Percentiles rank a stretch among this genome's conserved stretches.
phyloP scores from a whole-genome alignment of 2,888 invertebrate species.

The Theristus sp. region DNA sequence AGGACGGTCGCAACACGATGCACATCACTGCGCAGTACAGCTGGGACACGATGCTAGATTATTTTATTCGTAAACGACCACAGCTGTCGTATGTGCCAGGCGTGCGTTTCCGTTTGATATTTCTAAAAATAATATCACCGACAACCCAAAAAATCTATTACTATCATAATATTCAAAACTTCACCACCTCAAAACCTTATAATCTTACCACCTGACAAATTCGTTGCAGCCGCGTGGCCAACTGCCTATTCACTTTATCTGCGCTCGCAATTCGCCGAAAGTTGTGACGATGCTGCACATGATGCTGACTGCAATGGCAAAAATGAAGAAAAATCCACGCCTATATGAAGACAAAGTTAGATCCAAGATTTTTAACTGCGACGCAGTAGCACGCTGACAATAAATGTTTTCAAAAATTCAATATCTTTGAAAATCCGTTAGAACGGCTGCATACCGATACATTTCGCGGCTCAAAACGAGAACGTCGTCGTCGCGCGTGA shows the following conservation, averaged over 20 bases:
- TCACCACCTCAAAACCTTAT: not conserved
- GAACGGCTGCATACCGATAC: conserved; percentile 79
- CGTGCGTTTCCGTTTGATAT: conserved; percentile 43
- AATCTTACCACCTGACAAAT: too few species aligned
- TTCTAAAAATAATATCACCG: too few species aligned
- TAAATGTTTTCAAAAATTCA: too few species aligned
- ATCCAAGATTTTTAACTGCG: too few species aligned
- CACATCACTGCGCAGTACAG: conserved; percentile 88
- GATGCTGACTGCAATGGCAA: conserved; percentile 54
- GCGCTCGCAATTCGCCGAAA: conserved; percentile 72
- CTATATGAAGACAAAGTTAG: too few species aligned
- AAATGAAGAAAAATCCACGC: too few species aligned
- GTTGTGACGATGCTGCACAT: conserved; percentile 74
- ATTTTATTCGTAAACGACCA: conserved; percentile 65
- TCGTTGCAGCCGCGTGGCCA: conserved; percentile 61
- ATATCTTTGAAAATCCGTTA: too few species aligned
- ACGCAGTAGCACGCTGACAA: too few species aligned
- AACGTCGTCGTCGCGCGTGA: conserved; percentile 87
- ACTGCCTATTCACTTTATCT: conserved; percentile 82
- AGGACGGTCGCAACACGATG: conserved; percentile 75
- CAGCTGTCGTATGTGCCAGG: conserved; percentile 82
- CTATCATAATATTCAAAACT: not conserved
- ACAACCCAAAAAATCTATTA: too few species aligned
- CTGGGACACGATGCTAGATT: conserved; percentile 77
- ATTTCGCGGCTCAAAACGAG: conserved; percentile 79